Conservation (phyloP, 2,113 vertebrate genomes). For the Chaenogobius annularis region DNA sequence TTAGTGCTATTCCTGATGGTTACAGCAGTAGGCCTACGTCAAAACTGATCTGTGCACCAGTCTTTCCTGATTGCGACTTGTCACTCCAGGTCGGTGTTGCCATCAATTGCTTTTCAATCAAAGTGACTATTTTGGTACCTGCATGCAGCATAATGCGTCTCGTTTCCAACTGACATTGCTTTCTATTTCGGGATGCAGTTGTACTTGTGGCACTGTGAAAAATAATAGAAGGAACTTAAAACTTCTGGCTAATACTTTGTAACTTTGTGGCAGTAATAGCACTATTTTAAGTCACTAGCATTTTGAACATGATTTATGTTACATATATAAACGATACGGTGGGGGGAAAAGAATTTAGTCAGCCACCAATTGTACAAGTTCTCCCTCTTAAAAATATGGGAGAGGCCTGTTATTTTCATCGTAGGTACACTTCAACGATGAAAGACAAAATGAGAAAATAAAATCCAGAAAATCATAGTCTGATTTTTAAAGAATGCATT, state of each 20-base stretch:
- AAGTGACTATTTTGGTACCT: slow-evolving; percentile 20
- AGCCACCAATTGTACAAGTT: too few relatives aligned
- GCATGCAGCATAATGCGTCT: slow-evolving; percentile 2
- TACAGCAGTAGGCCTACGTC: slow-evolving; percentile 18
- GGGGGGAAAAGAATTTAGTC: too few relatives aligned
- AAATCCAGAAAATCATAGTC: too few relatives aligned
- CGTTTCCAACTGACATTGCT: slow-evolving; percentile 4
- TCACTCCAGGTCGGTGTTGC: slow-evolving; percentile 32
- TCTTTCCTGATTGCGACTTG: slow-evolving; percentile 20
- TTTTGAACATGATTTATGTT: background rate
- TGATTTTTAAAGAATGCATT: too few relatives aligned
- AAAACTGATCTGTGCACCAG: slow-evolving; percentile 20
- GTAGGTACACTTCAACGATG: too few relatives aligned
- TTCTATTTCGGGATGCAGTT: background rate
- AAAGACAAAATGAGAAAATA: too few relatives aligned
- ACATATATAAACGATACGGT: too few relatives aligned
- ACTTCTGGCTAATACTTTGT: background rate
- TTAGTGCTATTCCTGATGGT: background rate
- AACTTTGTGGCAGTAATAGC: too few relatives aligned
- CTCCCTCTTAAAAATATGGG: too few relatives aligned
- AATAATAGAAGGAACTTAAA: background rate
- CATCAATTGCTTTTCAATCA: slow-evolving; percentile 36
- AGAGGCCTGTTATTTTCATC: too few relatives aligned
- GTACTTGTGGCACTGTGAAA: background rate
- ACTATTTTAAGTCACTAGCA: background rate